Evolutionary conservation across 2,797 vertebrate genomes (phyloP).

Genomic region (Hylomyscus alleni): DNA sequence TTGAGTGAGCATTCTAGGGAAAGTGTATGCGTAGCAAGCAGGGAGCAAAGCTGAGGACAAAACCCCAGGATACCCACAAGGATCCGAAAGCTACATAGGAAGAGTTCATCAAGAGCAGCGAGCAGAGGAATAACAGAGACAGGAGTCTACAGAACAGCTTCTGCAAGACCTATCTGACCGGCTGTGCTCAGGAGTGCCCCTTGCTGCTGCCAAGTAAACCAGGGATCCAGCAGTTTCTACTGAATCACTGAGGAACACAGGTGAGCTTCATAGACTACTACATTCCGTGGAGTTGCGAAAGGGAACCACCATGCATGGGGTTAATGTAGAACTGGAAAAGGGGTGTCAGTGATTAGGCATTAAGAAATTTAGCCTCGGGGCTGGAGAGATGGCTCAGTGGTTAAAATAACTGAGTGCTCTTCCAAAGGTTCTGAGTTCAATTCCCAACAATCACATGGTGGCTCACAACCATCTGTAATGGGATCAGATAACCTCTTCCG

Average conservation of each 20-base stretch:
- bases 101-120: not conserved
- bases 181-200: not conserved
- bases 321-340: not conserved
- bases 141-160: not conserved
- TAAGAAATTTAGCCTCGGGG: not conserved
- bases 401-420: too few relatives aligned
- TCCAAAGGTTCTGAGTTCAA: too few relatives aligned
- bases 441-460: too few relatives aligned
- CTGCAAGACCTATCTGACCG: not conserved
- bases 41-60: not conserved
- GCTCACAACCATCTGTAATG: too few relatives aligned
- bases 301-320: not conserved
- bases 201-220: not conserved
- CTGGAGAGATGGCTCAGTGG: too few relatives aligned
- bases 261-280: not conserved
- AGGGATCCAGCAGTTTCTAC: not conserved
- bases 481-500: too few relatives aligned
- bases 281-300: not conserved
- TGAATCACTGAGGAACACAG: not conserved
- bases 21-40: not conserved
- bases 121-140: not conserved
- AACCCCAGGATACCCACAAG: not conserved
- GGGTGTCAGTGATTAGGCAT: not conserved
- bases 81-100: not conserved
- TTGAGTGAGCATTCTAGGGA: not conserved